These are phyloP conservation scores for Orthochromis indermauri DNA, from an alignment of 2,113 vertebrate species.

Conservation along the genomic window DNA sequence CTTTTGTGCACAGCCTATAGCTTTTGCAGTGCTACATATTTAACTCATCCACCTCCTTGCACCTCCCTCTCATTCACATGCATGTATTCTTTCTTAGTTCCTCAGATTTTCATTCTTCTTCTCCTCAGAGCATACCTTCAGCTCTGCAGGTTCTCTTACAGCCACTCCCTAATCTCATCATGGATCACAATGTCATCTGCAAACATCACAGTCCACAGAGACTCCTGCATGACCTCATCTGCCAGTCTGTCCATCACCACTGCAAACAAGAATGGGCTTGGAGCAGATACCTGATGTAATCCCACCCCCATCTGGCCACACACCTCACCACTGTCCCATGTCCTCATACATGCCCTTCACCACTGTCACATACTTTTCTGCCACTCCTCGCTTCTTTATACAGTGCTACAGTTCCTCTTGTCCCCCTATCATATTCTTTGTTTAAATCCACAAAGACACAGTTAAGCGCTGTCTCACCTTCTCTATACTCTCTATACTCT, in stretches of 20 bases:
- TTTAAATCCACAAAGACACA: not conserved
- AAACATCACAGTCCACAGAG: not conserved
- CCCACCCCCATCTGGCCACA: not conserved
- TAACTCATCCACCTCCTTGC: not conserved
- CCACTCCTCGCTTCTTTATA: not conserved
- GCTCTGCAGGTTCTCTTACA: not conserved
- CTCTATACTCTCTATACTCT: not conserved
- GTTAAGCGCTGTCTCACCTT: not conserved
- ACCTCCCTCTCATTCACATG: not conserved
- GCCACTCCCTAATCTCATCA: not conserved
- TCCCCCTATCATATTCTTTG: not conserved
- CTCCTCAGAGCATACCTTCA: not conserved
- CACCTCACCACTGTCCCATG: not conserved
- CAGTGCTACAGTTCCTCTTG: not conserved
- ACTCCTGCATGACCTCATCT: not conserved
- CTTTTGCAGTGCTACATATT: not conserved
- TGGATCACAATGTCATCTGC: not conserved
- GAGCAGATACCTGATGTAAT: not conserved
- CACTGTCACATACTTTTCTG: not conserved
- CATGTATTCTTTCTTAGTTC: not conserved
- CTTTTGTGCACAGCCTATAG: not conserved
- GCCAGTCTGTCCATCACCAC: not conserved
- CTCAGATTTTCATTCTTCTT: not conserved
- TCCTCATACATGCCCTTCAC: not conserved
- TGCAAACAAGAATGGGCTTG: not conserved